These are phyloP conservation scores for Sebastes iracundus DNA, from an alignment of 2,797 vertebrate genomes.

Conservation along the genomic window DNA sequence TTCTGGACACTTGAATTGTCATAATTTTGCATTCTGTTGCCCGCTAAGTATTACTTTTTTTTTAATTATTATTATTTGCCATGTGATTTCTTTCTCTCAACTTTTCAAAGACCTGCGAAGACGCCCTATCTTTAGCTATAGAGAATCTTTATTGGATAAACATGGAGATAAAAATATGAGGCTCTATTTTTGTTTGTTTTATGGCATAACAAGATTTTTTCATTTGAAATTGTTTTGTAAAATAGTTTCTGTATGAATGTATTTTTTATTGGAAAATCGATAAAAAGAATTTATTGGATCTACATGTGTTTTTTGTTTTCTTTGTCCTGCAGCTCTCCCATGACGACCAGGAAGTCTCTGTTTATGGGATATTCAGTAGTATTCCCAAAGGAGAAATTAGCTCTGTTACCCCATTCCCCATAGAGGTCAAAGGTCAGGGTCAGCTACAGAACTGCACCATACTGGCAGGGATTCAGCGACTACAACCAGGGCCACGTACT, in stretches of 20 bases:
- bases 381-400: slow-evolving; percentile 20
- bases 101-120: slow-evolving; percentile 64
- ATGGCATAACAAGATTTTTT: slow-evolving; percentile 94
- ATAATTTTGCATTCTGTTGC: slow-evolving; percentile 56
- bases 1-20: slow-evolving; percentile 72
- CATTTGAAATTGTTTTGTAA: slow-evolving; percentile 99
- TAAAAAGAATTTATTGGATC: slow-evolving; percentile 80
- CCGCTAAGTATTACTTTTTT: slow-evolving; percentile 46
- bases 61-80: slow-evolving; percentile 40
- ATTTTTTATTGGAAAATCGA: slow-evolving; percentile 98
- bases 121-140: slow-evolving; percentile 87
- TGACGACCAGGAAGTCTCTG: slow-evolving; percentile 19
- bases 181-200: slow-evolving; percentile 81
- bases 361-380: slow-evolving; percentile 7
- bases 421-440: slow-evolving; percentile 29
- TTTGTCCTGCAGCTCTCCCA: neutral
- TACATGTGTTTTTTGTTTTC: slow-evolving; percentile 52
- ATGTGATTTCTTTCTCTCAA: slow-evolving; percentile 53
- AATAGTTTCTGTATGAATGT: slow-evolving; percentile 99
- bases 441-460: neutral
- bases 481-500: fast-evolving
- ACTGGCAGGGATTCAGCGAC: neutral
- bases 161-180: slow-evolving; percentile 78
- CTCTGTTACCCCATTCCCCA: neutral
- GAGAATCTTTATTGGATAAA: slow-evolving; percentile 94